Evolutionary conservation across 2,888 invertebrate genomes (phyloP).

Genomic region (Nudaria mundana): DNA sequence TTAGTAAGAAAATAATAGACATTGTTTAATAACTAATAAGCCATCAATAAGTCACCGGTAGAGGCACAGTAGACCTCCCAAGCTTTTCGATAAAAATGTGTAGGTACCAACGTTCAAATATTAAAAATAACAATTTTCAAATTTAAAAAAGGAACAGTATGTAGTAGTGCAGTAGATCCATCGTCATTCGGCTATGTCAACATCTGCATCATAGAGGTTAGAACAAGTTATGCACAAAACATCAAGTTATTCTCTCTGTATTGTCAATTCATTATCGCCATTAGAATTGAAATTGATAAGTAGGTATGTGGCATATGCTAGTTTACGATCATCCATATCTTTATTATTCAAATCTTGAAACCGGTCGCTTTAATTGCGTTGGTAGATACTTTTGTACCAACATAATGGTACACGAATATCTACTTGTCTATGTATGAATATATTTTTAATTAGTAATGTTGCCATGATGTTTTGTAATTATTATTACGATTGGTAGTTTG

Average conservation of each 20-base stretch:
- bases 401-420: conserved; percentile 33
- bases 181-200: neutral
- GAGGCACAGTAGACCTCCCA: too few relatives aligned
- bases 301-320: conserved; percentile 75
- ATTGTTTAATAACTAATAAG: too few relatives aligned
- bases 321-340: conserved; percentile 70
- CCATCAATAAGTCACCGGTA: too few relatives aligned
- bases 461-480: conserved; percentile 22
- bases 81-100: too few relatives aligned
- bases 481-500: conserved; percentile 9
- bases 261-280: conserved; percentile 44
- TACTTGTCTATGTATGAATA: conserved; percentile 29
- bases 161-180: too few relatives aligned
- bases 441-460: conserved; percentile 36
- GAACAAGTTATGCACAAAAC: conserved; percentile 12
- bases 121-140: too few relatives aligned
- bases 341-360: conserved; percentile 66
- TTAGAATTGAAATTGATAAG: conserved; percentile 72
- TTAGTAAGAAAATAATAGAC: too few relatives aligned
- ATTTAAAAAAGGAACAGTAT: too few relatives aligned
- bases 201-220: conserved; percentile 25
- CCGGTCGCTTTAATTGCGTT: conserved; percentile 69
- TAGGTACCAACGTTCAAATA: too few relatives aligned
- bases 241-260: conserved; percentile 2
- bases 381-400: conserved; percentile 39